Evolutionary conservation across 2,797 vertebrate genomes (phyloP).

Genomic region (Menidia menidia): DNA sequence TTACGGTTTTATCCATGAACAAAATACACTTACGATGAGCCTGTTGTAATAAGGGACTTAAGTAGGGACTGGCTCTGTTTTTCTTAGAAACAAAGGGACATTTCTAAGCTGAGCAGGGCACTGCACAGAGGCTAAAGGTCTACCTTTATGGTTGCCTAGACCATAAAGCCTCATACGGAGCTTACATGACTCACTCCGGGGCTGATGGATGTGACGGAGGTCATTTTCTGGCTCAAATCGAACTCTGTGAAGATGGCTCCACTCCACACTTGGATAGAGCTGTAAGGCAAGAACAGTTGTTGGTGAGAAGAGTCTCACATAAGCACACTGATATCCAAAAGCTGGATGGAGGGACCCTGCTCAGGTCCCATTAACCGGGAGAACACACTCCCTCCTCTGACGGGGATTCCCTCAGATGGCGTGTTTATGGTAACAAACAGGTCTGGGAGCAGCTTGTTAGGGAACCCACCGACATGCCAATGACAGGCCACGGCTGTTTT

Average conservation of each 20-base stretch:
- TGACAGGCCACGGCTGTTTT: background rate
- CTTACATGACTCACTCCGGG: conserved; percentile 19
- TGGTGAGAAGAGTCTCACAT: background rate
- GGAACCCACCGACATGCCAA: background rate
- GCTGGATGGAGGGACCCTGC: too few relatives aligned
- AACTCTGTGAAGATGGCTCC: conserved; percentile 14
- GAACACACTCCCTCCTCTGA: background rate
- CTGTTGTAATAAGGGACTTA: too few relatives aligned
- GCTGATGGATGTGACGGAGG: background rate
- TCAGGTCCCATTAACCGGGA: too few relatives aligned
- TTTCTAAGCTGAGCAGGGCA: too few relatives aligned
- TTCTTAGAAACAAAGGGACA: too few relatives aligned
- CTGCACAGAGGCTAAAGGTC: too few relatives aligned
- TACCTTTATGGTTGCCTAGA: background rate
- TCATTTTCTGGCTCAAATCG: conserved; percentile 1
- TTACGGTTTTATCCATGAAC: too few relatives aligned
- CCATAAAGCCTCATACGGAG: background rate
- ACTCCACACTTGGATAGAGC: background rate
- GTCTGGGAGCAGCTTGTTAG: background rate
- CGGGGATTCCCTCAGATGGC: background rate
- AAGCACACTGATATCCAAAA: background rate
- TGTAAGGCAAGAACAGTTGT: background rate
- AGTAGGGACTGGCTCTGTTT: too few relatives aligned
- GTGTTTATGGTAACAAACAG: background rate
- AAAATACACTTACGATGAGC: too few relatives aligned